Percentiles rank a stretch among this genome's conserved stretches.
These are phyloP conservation scores for Clavelina lepadiformis DNA, from an alignment of 23 tunicate genomes.

Conservation along the genomic window DNA sequence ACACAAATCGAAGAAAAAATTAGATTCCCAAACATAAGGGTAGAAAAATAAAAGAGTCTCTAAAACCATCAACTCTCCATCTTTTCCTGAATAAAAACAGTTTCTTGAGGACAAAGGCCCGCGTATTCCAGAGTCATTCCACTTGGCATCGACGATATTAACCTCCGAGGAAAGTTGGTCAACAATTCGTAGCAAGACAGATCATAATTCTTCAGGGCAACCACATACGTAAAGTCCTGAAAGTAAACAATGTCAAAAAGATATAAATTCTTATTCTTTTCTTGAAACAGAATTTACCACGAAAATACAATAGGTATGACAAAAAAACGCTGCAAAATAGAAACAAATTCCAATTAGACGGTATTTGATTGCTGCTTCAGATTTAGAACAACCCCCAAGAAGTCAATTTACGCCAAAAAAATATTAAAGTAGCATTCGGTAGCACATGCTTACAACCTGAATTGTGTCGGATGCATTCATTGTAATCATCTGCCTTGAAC, in stretches of 20 bases:
- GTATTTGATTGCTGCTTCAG: no score
- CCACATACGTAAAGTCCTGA: constrained; percentile 35
- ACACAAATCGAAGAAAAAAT: no score
- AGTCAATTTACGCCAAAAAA: no score
- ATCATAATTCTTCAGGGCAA: constrained; percentile 29
- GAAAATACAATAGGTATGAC: no score
- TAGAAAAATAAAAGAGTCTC: no score
- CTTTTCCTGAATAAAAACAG: constrained; percentile 71
- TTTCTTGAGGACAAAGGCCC: constrained; percentile 53
- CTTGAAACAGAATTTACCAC: neutral
- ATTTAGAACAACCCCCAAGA: no score
- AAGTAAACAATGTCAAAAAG: constrained; percentile 6
- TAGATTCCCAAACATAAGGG: no score
- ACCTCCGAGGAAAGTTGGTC: constrained; percentile 70
- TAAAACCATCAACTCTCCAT: no score
- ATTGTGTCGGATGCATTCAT: constrained; percentile 23
- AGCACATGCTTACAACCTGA: no score
- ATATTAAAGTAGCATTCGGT: no score
- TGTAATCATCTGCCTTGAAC: constrained; percentile 27
- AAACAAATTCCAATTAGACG: no score
- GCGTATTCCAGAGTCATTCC: constrained; percentile 23
- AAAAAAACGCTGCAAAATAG: no score
- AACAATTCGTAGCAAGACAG: constrained; percentile 30
- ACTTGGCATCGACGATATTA: constrained; percentile 21
- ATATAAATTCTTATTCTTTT: neutral